Base-by-base conservation (phyloP, 2,113 vertebrate genomes). In the Gallinago undulata region DNA sequence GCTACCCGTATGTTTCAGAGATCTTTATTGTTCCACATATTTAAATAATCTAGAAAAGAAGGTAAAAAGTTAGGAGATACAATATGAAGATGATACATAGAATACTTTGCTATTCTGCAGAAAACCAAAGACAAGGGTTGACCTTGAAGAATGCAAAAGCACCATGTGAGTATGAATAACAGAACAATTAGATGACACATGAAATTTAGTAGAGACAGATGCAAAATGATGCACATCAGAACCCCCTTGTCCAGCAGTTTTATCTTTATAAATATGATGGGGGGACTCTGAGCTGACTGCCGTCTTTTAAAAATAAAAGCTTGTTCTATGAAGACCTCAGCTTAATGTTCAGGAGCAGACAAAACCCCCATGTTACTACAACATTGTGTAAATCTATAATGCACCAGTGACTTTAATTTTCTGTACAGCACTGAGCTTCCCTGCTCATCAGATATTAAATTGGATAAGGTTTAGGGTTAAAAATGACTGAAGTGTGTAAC, bases 111-210 rank as follows among this genome's bases (percentile, higher is more conserved):
- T 39, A 14, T 56, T 78, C 69, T 75, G 53, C 69, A 66, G 27
- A 84, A 77, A 0, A 87, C 45, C 23, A 62, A 43, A 74, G 25
- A 23, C 7, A 27, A 79, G 17, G 11, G 12, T 19, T 86, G 72
- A 66, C 68, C 85, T 50, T 76, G 72, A 82, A 92, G 37, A 59
- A 41, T 75, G 43, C 62, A 76, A 68, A 90, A 76, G 19, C 63
- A 86, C 30, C 64, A 53, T 64, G 68, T 68, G 48, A 93, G 47
- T 72, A 70, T 85, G 66, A 90, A 57, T 93, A 93, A 92, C 6
- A 17, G 47, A 79, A 48, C 30, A 83, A 83, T 90, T 92, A 94
- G 83, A 45, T 76, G 72, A 76, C 87, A 90, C 78, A 59, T n/a
- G 60, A 62, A 73, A 66, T 90, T 67, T 75, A 59, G 30, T 33